Percentiles rank a stretch among this genome's conserved stretches.
Evolutionary conservation across 2,113 vertebrate species (phyloP).

Genomic region (Donacobius atricapilla): DNA sequence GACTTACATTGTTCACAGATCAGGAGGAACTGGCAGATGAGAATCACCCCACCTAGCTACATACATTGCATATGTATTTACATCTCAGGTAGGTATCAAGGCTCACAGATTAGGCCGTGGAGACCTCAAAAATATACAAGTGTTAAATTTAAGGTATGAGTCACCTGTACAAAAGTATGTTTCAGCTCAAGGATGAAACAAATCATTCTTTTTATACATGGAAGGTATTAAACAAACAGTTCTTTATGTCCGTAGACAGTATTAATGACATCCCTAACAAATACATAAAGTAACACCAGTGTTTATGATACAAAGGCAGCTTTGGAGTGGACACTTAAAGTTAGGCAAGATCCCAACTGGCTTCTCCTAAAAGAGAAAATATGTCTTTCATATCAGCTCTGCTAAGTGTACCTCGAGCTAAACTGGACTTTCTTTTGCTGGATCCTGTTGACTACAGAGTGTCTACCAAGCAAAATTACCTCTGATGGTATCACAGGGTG

Average conservation of each 20-base stretch:
- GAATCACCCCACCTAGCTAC: constrained; percentile 36
- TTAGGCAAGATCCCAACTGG: background rate
- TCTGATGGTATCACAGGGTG: background rate
- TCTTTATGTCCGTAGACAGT: background rate
- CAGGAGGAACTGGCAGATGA: constrained; percentile 51
- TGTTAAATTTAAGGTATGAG: background rate
- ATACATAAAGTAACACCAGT: background rate
- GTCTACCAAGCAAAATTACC: background rate
- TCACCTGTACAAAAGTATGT: background rate
- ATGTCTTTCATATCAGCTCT: background rate
- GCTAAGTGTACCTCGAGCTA: background rate
- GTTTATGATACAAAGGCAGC: background rate
- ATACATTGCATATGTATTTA: background rate
- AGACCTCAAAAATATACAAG: background rate
- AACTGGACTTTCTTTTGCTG: background rate
- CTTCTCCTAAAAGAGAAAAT: background rate
- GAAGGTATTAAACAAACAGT: background rate
- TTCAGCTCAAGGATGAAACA: background rate
- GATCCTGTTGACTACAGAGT: background rate
- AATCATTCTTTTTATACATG: background rate
- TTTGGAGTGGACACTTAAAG: background rate
- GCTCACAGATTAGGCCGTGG: background rate
- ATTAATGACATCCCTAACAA: background rate
- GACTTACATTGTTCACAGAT: constrained; percentile 45
- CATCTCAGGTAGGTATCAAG: background rate